Evolutionary conservation across 2,113 vertebrate species (phyloP).

Genomic region (rabbit (Oryctolagus cuniculus)): mOryCun1.1 NC_091447.1:30901001-30901500

Average conservation of each 20-base stretch:
- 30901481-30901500: conserved; percentile 88
- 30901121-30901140: neutral
- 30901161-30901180: neutral
- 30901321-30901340: conserved; percentile 85
- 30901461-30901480: conserved; percentile 83
- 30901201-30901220: conserved; percentile 85
- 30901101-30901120: neutral
- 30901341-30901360: conserved; percentile 74
- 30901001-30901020: neutral
- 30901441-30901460: conserved; percentile 86
- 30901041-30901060: neutral
- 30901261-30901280: conserved; percentile 85
- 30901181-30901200: conserved; percentile 69
- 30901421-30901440: conserved; percentile 87
- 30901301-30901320: conserved; percentile 88
- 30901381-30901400: conserved; percentile 77
- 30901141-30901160: neutral
- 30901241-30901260: conserved; percentile 83
- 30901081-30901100: fast-evolving
- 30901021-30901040: too few species aligned
- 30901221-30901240: conserved; percentile 85
- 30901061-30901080: neutral
- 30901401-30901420: conserved; percentile 85
- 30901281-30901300: conserved; percentile 88
- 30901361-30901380: conserved; percentile 35